Base-by-base conservation (phyloP, 2,888 invertebrate genomes). In the Aleiodes alternator region DNA sequence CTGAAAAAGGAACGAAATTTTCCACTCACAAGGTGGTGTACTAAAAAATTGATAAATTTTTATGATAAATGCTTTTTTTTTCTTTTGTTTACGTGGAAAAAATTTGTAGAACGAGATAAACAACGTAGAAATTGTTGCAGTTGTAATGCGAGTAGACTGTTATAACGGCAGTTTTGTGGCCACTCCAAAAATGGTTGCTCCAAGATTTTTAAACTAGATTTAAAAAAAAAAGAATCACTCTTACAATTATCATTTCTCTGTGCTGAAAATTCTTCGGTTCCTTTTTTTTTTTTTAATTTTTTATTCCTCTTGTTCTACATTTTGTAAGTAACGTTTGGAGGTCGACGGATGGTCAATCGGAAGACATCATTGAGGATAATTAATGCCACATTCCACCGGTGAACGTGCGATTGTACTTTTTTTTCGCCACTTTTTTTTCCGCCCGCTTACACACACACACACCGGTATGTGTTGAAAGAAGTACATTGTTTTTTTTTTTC, bases 141-240 rank as follows among this genome's bases (percentile, higher is more conserved):
- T 55, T 51, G 74, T 74, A 74, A 74, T 69, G 74, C 61, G 74
- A 74, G 74, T 69, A 59, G 74, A 51, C 48, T 55, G 34, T 57
- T 64, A 31, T 75, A 75, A 75, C 75, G 75, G 75, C 55, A 75
- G 51, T 70, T 70, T 70, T 61, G 43, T 70, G 61, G 66, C 70
- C 66, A 71, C 70, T 70, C 75, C 70, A 75, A 75, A 75, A 75
- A 75, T 75, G 75, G 75, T 38, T 75, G 66, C 75, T 34, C 70
- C 70, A 64, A 29, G 16, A 71, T 38, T 64, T 38, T 64, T 71
- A 71, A 43, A 70, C 64, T 55, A 74, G 70, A 64, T 70, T 23
- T 1, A 69, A 74, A 66, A 72, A 34, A 56, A 51, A 53, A 43
- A 3, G 4, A 34, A 9, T 8, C 70, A 11, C 56, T 51, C 34